phyloP scores from a whole-genome alignment of 2,797 vertebrate genomes.

The Ceryle rudis region DNA sequence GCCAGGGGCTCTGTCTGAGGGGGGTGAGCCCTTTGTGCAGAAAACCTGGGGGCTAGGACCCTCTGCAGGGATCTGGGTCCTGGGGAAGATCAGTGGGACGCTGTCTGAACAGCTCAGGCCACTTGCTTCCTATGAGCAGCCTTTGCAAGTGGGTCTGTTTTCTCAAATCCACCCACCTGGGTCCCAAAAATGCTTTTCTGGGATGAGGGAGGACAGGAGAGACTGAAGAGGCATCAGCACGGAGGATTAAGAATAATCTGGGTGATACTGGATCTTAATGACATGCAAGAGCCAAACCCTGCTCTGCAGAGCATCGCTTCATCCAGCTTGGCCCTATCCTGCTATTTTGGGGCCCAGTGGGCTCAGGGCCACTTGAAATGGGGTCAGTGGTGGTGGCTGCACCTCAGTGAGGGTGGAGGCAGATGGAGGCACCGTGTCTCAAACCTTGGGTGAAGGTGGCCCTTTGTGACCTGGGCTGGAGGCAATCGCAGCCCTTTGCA shows the following conservation, averaged over 20 bases:
- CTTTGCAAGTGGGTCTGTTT: neutral
- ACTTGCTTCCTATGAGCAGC: neutral
- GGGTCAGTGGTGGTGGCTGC: neutral
- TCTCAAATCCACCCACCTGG: neutral
- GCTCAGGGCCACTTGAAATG: neutral
- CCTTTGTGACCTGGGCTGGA: neutral
- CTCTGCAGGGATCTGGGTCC: neutral
- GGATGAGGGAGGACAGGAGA: neutral
- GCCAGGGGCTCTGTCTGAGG: accelerated
- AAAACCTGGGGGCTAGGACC: neutral
- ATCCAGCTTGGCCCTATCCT: neutral
- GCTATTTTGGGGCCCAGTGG: accelerated
- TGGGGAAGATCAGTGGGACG: accelerated
- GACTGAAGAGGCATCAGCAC: neutral
- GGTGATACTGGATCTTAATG: neutral
- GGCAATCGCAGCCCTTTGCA: neutral
- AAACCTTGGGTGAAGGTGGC: neutral
- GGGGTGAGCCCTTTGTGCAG: neutral
- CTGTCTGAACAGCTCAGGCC: neutral
- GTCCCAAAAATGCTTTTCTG: neutral
- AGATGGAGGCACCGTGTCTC: accelerated
- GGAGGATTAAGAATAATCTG: neutral
- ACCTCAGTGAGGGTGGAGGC: accelerated
- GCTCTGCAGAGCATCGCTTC: neutral
- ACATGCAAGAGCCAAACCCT: neutral